Conservation (phyloP, 2,888 invertebrate genomes). For the Dusona sp. region DNA sequence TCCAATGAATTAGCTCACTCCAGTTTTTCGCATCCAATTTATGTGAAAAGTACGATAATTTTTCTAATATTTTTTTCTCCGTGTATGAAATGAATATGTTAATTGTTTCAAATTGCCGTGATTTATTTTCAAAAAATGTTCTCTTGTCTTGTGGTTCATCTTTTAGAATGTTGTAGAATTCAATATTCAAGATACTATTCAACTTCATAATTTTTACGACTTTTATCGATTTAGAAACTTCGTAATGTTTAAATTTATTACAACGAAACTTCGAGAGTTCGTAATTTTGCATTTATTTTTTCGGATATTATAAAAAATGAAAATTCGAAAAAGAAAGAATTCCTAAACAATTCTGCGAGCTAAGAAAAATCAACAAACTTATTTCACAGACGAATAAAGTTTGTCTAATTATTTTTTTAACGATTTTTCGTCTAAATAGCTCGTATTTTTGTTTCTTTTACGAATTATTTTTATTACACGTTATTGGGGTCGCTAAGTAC, state of each 20-base stretch:
- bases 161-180: not conserved
- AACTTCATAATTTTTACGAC: not conserved
- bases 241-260: not conserved
- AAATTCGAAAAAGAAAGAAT: not conserved
- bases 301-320: not conserved
- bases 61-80: not conserved
- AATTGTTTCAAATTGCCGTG: not conserved
- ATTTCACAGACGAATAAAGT: not conserved
- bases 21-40: too few relatives aligned
- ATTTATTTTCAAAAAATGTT: not conserved
- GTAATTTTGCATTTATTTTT: not conserved
- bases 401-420: not conserved
- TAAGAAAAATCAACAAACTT: not conserved
- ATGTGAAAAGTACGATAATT: too few relatives aligned
- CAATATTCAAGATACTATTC: not conserved
- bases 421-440: not conserved
- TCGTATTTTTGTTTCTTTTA: not conserved
- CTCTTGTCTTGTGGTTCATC: not conserved
- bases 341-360: too few relatives aligned
- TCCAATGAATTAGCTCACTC: too few relatives aligned
- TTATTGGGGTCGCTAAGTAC: too few relatives aligned
- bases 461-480: too few relatives aligned
- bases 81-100: not conserved
- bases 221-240: not conserved
- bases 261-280: not conserved